Evolutionary conservation across 1,140 invertebrate genomes (phyloP), one percentile per base, ranked within the genome.

Genomic region (Drosophila pallidifrons): DNA sequence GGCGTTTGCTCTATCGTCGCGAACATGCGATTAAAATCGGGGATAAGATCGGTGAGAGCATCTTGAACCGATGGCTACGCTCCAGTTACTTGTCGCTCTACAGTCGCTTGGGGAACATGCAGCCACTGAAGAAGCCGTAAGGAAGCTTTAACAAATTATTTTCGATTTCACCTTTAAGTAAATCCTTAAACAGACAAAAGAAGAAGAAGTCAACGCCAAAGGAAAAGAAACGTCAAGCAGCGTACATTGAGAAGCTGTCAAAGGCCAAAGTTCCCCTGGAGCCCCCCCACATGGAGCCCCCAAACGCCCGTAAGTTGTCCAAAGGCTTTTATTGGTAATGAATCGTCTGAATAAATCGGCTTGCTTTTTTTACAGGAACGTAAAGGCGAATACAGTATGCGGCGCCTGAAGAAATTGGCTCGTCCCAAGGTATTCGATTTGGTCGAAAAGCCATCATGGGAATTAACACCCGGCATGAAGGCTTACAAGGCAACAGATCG

Each of bases 81-180:
- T 85, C 75, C 47, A 91, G 90, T 66, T 80, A 82, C 20, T 6
- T 91, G 10, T 91, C 90, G 1, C 47, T 91, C 10, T 91, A 91
- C 52, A 91, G 86, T 67, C 90, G 90, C 1, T 51, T 91, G 20
- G 47, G 52, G n/a, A 91, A 91, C 46, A 4, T 45, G 45, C 76
- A 87, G 61, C 88, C 88, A 0, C 8, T 78, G 5, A 46, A 61
- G 6, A 72, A 77, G 25, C 81, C 78, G 88, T 91, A 60, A 77
- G 78, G 70, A 55, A n/a, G 3, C 0, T 15, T 4, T 20, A 11
- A 28, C 8, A 54, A 43, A 1, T 28, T 8, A 45, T 43, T 30
- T 15, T 10, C 35, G 43, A 32, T 38, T 20, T 7, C 5, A 3
- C 2, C 20, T 43, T n/a, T 5, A 11, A 20, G 20, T 38, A 2